These are phyloP conservation scores for Diplolepis rosae DNA, from an alignment of 2,888 invertebrate species.

Conservation along the genomic window DNA sequence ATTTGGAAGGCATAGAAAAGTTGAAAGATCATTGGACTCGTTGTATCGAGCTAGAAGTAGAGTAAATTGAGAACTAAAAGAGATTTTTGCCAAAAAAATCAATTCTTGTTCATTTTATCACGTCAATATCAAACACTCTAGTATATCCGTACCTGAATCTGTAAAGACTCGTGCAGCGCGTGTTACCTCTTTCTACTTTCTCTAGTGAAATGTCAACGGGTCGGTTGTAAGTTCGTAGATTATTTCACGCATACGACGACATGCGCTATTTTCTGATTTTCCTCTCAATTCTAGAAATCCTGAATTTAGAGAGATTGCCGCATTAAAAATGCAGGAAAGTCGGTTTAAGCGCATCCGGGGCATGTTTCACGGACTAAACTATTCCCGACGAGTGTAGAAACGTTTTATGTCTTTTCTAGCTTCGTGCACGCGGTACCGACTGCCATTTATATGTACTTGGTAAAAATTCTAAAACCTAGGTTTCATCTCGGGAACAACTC, in stretches of 20 bases:
- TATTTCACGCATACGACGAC: conserved; percentile 47
- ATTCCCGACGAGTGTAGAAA: neutral
- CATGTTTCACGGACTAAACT: neutral
- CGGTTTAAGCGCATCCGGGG: neutral
- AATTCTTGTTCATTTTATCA: no score
- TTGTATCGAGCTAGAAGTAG: no score
- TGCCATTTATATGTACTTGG: neutral
- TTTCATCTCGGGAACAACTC: neutral
- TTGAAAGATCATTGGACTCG: no score
- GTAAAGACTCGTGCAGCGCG: conserved; percentile 49
- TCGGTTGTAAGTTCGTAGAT: conserved; percentile 61
- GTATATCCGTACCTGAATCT: conserved; percentile 40
- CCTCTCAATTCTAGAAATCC: conserved; percentile 3
- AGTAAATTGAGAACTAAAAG: neutral
- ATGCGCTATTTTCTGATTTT: neutral
- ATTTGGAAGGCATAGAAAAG: no score
- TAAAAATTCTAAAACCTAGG: neutral
- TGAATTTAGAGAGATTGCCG: neutral
- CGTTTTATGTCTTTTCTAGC: conserved; percentile 1
- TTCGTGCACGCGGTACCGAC: neutral
- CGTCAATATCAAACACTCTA: no score
- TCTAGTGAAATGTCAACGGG: conserved; percentile 70
- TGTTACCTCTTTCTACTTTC: conserved; percentile 64
- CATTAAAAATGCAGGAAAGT: conserved; percentile 3
- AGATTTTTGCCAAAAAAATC: no score